Evolutionary conservation across 2,888 invertebrate species (phyloP), one percentile per base, ranked within the genome.

Genomic region (Caenorhabditis plicata): DNA sequence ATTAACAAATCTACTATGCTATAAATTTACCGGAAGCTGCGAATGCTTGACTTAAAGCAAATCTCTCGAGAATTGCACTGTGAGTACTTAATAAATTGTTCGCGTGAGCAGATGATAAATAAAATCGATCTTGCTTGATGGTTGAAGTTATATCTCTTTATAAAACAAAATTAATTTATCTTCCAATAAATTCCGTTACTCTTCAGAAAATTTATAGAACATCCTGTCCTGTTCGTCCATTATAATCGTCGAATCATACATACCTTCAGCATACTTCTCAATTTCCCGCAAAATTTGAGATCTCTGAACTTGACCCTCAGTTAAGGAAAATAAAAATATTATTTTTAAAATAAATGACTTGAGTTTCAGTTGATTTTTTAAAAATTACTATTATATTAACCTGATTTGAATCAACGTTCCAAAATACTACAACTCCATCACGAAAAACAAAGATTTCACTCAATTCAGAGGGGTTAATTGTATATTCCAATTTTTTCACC

Each of bases 31-130:
- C 83, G 0, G 92, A 92, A 68, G 92, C 87, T 0, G 90, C 89
- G 85, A 96, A 88, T 0, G 91, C 93, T 84, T 96, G 90, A 4
- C 94, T 93, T 82, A 94, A 91, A 17, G 95, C 89, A 80, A 91
- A 96, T 81, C 90, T 91, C 76, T 94, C 91, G 55, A 92, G 82
- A 25, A 73, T 64, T 5, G 71, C 53, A n/a, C 54, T n/a, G n/a
- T n/a, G n/a, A n/a, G n/a, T n/a, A n/a, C n/a, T n/a, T n/a, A n/a
- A n/a, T n/a, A n/a, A 57, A 39, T 48, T 43, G 7, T 40, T 33
- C 32, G 39, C 32, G 23, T 61, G 62, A n/a, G 49, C 40, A 3
- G 55, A 46, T 15, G 56, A 50, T 22, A 71, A 57, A 38, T 33
- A 48, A 47, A 71, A 71, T 2, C 60, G 49, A 29, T 71, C 71